These are phyloP conservation scores for Malurus elegans DNA, from an alignment of 2,113 vertebrate genomes.

Conservation along the genomic window DNA sequence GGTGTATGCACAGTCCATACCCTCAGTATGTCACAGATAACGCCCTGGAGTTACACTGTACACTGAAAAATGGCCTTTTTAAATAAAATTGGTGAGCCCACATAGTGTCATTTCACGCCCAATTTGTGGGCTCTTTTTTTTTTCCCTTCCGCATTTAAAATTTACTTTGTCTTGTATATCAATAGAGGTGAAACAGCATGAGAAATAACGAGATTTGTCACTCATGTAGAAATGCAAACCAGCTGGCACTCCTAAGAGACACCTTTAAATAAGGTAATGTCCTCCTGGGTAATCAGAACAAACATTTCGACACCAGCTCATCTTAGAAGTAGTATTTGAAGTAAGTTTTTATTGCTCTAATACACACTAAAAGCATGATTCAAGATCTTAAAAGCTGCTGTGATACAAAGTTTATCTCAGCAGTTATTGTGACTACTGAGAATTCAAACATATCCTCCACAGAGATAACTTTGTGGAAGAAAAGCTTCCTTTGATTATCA, in stretches of 20 bases:
- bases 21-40: not conserved
- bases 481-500: not conserved
- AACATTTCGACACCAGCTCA: not conserved
- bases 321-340: not conserved
- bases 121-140: not conserved
- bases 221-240: not conserved
- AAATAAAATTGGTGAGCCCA: not conserved
- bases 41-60: not conserved
- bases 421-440: not conserved
- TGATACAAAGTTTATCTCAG: not conserved
- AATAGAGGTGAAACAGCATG: not conserved
- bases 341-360: not conserved
- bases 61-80: not conserved
- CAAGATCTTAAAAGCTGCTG: not conserved
- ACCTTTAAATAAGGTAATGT: not conserved
- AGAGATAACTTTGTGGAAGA: not conserved
- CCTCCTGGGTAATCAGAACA: not conserved
- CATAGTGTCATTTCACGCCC: rapidly evolving
- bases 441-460: not conserved
- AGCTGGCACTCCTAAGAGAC: no score
- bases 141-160: not conserved
- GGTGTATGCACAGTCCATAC: rapidly evolving
- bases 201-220: no score
- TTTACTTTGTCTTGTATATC: not conserved
- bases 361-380: not conserved